Evolutionary conservation across 2,113 vertebrate species (phyloP).

Genomic region (Bubo scandiacus): DNA sequence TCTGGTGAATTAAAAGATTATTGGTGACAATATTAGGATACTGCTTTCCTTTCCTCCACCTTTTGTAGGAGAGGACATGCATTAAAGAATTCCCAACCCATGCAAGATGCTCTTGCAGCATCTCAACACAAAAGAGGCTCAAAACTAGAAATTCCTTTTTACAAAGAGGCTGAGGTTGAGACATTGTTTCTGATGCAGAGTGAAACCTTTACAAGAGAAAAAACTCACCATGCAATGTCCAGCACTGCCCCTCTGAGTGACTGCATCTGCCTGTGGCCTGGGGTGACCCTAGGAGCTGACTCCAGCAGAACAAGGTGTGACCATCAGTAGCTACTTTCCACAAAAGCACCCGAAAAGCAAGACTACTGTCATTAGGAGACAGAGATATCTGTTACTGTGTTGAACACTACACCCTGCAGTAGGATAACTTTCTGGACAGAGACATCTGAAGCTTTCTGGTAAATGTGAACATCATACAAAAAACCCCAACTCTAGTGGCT

Average conservation of each 20-base stretch:
- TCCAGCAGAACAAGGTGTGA: not conserved
- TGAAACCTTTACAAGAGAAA: not conserved
- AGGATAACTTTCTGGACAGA: not conserved
- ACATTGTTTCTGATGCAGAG: not conserved
- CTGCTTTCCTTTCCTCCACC: not conserved
- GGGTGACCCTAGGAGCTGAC: not conserved
- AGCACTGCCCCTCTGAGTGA: not conserved
- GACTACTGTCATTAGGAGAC: not conserved
- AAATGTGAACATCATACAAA: not conserved
- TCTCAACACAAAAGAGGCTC: not conserved
- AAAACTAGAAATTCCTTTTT: not conserved
- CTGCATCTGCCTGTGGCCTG: too few relatives aligned
- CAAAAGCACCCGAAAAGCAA: rapidly evolving
- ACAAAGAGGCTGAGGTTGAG: not conserved
- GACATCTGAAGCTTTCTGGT: not conserved
- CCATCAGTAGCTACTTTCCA: not conserved
- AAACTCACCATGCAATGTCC: not conserved
- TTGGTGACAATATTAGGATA: not conserved
- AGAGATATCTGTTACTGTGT: not conserved
- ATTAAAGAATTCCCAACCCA: not conserved
- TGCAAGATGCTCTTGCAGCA: not conserved
- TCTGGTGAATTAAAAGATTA: not conserved
- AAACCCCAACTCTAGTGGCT: not conserved
- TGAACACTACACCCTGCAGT: not conserved
- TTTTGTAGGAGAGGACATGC: not conserved